Evolutionary conservation across 2,113 vertebrate species (phyloP).

Genomic region (Bubo bubo): DNA sequence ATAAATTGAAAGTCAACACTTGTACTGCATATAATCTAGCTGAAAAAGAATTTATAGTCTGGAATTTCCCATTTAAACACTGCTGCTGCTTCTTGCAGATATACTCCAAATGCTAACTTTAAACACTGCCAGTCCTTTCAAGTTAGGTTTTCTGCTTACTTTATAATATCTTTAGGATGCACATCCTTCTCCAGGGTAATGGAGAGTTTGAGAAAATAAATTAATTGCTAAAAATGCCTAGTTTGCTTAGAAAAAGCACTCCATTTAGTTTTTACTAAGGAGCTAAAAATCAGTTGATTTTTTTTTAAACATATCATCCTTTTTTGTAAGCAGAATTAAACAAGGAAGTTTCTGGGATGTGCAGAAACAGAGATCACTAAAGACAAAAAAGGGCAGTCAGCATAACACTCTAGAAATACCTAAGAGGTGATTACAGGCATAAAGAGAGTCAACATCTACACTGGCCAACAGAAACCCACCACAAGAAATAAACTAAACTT

Average conservation of each 20-base stretch:
- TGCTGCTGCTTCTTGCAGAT: conserved; percentile 40
- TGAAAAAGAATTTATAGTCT: conserved; percentile 46
- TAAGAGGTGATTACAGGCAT: conserved; percentile 11
- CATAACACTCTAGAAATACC: conserved; percentile 2
- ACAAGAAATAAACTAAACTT: conserved; percentile 10
- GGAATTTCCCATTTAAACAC: conserved; percentile 37
- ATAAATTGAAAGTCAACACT: conserved; percentile 63
- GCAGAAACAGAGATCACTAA: background rate
- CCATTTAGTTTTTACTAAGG: background rate
- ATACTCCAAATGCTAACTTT: conserved; percentile 30
- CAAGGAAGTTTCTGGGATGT: background rate
- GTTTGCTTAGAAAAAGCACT: background rate
- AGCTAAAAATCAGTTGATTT: background rate
- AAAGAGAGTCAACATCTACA: background rate
- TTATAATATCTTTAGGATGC: conserved; percentile 45
- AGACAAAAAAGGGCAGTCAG: background rate
- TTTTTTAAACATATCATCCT: background rate
- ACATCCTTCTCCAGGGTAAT: conserved; percentile 14
- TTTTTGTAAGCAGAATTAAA: background rate
- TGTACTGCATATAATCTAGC: conserved; percentile 35
- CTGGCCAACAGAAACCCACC: background rate
- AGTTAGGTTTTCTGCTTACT: conserved; percentile 5
- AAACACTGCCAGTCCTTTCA: conserved; percentile 54
- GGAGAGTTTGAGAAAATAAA: conserved; percentile 13
- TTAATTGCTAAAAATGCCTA: background rate